Conservation (phyloP, 92 coral and sea anemone genomes). For the Palythoa grandis region DNA sequence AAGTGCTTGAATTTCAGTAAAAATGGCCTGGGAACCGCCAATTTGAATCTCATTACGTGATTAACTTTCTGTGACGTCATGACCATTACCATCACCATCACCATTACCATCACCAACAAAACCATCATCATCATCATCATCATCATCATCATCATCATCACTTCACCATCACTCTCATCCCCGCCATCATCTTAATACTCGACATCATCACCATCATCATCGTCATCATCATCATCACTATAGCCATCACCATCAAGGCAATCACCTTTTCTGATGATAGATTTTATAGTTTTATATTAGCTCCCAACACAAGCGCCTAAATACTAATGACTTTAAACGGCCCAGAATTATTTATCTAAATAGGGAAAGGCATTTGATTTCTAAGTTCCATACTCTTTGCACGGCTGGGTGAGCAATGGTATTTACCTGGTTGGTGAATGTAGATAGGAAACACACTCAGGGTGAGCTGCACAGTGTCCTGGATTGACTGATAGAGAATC, state of each 20-base stretch:
- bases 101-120: not conserved
- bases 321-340: no score
- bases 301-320: not conserved
- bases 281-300: not conserved
- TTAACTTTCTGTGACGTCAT: no score
- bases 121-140: not conserved
- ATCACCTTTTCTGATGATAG: no score
- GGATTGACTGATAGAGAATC: conserved; percentile 87
- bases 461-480: conserved; percentile 86
- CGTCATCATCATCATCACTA: not conserved
- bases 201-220: not conserved
- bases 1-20: no score
- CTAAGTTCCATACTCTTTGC: not conserved
- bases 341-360: no score
- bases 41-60: no score
- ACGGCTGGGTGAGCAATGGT: not conserved
- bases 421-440: conserved; percentile 92
- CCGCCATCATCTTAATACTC: no score
- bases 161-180: not conserved
- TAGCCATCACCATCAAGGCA: not conserved
- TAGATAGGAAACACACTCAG: conserved; percentile 85
- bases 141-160: not conserved
- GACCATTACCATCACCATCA: not conserved
- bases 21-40: no score
- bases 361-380: no score